Evolutionary conservation across 35 echinoderm and acorn worm species (phyloP).

Genomic region (Chiridota heheva): DNA sequence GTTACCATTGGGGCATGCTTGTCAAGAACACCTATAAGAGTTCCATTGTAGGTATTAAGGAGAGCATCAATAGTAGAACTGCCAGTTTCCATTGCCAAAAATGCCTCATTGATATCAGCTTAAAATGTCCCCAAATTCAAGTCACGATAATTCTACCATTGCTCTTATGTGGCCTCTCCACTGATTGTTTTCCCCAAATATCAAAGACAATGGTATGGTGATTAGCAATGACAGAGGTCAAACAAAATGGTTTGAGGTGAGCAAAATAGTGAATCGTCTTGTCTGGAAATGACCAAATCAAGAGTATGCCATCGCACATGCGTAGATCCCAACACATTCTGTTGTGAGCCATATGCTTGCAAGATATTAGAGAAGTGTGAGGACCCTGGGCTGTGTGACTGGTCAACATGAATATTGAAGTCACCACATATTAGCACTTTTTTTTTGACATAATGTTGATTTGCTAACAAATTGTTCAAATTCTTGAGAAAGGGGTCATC

Average conservation of each 20-base stretch:
- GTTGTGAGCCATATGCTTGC: slow-evolving; percentile 3
- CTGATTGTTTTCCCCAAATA: background rate
- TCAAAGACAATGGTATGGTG: slow-evolving; percentile 10
- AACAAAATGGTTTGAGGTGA: background rate
- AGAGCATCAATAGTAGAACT: too few relatives aligned
- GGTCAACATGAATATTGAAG: slow-evolving; percentile 43
- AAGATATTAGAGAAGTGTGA: background rate
- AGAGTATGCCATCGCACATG: slow-evolving; percentile 3
- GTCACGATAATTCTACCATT: too few relatives aligned
- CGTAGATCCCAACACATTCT: slow-evolving; percentile 30
- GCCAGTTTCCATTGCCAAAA: too few relatives aligned
- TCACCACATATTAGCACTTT: slow-evolving; percentile 30
- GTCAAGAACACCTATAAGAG: too few relatives aligned
- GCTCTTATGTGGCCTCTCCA: too few relatives aligned
- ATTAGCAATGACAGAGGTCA: background rate
- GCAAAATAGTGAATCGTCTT: background rate
- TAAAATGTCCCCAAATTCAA: too few relatives aligned
- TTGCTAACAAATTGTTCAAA: slow-evolving; percentile 14
- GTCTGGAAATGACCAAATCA: slow-evolving; percentile 1
- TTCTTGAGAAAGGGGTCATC: slow-evolving; percentile 18
- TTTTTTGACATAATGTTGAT: background rate
- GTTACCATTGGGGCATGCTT: too few relatives aligned
- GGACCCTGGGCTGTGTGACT: background rate
- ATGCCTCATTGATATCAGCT: too few relatives aligned
- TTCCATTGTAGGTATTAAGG: too few relatives aligned